These are phyloP conservation scores for Danionella dracula DNA, from an alignment of 2,797 vertebrate species.

Conservation along the genomic window DNA sequence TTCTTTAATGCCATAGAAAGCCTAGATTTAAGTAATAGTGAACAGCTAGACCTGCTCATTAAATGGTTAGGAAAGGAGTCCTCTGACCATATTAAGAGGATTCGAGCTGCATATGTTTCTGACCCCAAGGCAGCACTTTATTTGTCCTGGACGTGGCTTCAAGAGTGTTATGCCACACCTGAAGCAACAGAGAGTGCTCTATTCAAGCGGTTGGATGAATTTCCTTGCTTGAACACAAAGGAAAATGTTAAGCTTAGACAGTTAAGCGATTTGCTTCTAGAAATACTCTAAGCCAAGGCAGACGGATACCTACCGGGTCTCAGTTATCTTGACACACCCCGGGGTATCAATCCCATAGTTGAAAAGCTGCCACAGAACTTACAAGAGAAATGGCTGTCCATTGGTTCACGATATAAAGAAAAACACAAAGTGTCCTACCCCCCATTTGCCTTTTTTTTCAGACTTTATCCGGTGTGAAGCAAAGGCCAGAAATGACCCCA, in stretches of 20 bases:
- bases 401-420: conserved; percentile 12
- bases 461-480: not conserved
- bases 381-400: conserved; percentile 15
- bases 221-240: not conserved
- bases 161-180: conserved; percentile 26
- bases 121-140: conserved; percentile 5
- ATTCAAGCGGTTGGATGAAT: not conserved
- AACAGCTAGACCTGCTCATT: conserved; percentile 11
- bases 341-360: conserved; percentile 10
- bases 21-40: too few species aligned
- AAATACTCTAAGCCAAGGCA: conserved; percentile 18
- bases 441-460: conserved; percentile 12
- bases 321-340: too few species aligned
- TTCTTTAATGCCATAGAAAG: not conserved
- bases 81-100: conserved; percentile 17
- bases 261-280: conserved; percentile 12
- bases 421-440: not conserved
- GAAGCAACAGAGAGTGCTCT: conserved; percentile 29
- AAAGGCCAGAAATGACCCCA: conserved; percentile 6
- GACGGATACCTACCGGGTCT: conserved; percentile 27
- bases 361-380: not conserved
- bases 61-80: conserved; percentile 37
- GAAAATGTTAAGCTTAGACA: conserved; percentile 23
- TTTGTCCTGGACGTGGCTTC: conserved; percentile 17
- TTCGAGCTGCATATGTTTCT: not conserved